Base-by-base conservation (phyloP, 1,140 invertebrate genomes). In the Listronotus bonariensis region DNA sequence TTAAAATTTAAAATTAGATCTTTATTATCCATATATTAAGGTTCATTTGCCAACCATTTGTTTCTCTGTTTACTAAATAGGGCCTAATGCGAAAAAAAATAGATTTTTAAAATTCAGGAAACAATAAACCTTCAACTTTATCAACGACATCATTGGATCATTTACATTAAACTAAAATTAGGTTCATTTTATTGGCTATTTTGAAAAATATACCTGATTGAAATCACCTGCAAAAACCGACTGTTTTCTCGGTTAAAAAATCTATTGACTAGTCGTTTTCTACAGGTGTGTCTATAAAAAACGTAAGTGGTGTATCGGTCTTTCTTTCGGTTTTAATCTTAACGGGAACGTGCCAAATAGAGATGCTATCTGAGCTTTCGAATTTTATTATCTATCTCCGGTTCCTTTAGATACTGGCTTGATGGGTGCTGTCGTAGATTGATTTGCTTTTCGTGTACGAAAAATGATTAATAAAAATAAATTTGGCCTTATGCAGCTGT, bases 321-420 rank as follows among this genome's bases (percentile, higher is more conserved):
- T 45, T 45, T 45, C 17, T n/a, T n/a, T 14, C 7, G 14, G 40
- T 41, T 41, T 41, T 14, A 41, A 41, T 45, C 42, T 45, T 45
- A 45, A 45, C n/a, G 42, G 42, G 42, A 45, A 45, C 42, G 42
- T 45, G 42, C 42, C 42, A 45, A 45, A 45, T 45, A 45, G 42
- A 45, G 42, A 14, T 14, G n/a, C 17, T 17, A 14, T 45, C n/a
- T 4, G 3, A 1, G 10, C 7, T 45, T 17, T 18, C 42, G 14
- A 45, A 45, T 45, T 45, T 14, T 45, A 45, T 45, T 45, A 45
- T 45, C 42, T 18, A 45, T 45, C n/a, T 45, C 42, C 42, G 42
- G 4, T 18, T 45, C 17, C n/a, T 18, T 45, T n/a, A 17, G 14
- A 17, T 45, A 45, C n/a, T 17, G n/a, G 7, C n/a, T 8, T 18